These are phyloP conservation scores for Agriopis marginaria DNA, from an alignment of 2,888 invertebrate species.

Conservation along the genomic window DNA sequence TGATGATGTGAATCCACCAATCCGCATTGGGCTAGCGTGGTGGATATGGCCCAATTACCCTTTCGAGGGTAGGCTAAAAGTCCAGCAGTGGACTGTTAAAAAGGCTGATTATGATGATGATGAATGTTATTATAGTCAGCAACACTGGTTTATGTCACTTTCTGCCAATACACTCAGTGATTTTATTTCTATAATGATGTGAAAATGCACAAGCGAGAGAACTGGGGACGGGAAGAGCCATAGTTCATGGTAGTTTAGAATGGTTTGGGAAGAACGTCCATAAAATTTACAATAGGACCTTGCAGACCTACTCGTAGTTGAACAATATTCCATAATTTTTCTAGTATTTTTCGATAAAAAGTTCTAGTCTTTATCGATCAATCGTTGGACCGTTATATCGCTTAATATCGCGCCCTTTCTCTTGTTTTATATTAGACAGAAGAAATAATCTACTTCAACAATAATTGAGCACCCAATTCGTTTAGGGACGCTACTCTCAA, in stretches of 20 bases:
- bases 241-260: not conserved
- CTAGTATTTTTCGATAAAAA: not conserved
- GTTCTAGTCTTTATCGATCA: not conserved
- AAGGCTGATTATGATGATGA: too few species aligned
- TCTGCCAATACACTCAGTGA: too few species aligned
- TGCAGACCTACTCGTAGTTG: not conserved
- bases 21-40: too few species aligned
- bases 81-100: too few species aligned
- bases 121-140: too few species aligned
- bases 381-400: not conserved
- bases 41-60: too few species aligned
- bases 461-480: slow-evolving; percentile 10
- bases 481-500: slow-evolving; percentile 12
- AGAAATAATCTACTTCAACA: slow-evolving; percentile 15
- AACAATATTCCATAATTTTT: not conserved
- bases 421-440: slow-evolving; percentile 3
- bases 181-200: too few species aligned
- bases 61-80: too few species aligned
- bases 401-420: not conserved
- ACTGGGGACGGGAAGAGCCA: too few species aligned
- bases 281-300: not conserved
- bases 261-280: not conserved
- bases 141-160: too few species aligned
- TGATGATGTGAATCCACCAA: too few species aligned
- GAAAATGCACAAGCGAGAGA: too few species aligned